A percentile compares a stretch with the other conserved stretches of the same genome.
Evolutionary conservation across 2,113 vertebrate genomes (phyloP).

Genomic region (Spea multiplicata): DNA sequence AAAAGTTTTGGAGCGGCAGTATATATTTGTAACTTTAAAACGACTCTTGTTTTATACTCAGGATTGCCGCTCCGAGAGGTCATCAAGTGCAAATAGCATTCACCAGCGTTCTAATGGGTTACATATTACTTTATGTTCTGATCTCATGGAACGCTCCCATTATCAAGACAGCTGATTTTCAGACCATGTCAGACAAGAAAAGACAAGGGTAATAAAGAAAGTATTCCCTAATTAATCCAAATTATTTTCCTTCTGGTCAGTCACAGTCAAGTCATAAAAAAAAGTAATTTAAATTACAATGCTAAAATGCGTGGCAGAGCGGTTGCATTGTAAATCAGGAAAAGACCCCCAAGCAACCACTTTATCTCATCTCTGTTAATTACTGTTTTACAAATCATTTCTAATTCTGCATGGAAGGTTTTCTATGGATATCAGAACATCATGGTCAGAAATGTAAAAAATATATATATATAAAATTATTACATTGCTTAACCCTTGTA

Average conservation of each 20-base stretch:
- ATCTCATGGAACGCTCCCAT: conserved; percentile 16
- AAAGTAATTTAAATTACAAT: conserved; percentile 51
- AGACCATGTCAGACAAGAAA: conserved; percentile 35
- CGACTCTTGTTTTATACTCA: conserved; percentile 11
- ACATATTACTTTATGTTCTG: conserved; percentile 17
- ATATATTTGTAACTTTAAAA: conserved; percentile 10
- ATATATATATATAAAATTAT: too few species aligned
- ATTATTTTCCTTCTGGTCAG: conserved; percentile 47
- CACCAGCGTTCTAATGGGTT: conserved; percentile 18
- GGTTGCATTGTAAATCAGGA: conserved; percentile 48
- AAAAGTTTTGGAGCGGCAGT: conserved; percentile 9
- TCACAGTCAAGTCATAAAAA: conserved; percentile 52
- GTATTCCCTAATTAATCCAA: conserved; percentile 47
- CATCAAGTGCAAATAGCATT: conserved; percentile 25
- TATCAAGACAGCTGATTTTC: conserved; percentile 16
- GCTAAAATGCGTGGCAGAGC: conserved; percentile 48
- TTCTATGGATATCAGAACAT: not conserved
- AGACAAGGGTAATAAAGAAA: conserved; percentile 42
- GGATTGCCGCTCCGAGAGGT: not conserved
- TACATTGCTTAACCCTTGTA: too few species aligned
- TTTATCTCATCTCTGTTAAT: conserved; percentile 63
- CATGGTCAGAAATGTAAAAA: not conserved
- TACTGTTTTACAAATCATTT: conserved; percentile 62
- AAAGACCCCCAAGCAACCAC: conserved; percentile 56
- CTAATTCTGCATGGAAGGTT: conserved; percentile 56